These are phyloP conservation scores for Diachasmimorpha longicaudata DNA, from an alignment of 1,140 invertebrate genomes.

Conservation along the genomic window DNA sequence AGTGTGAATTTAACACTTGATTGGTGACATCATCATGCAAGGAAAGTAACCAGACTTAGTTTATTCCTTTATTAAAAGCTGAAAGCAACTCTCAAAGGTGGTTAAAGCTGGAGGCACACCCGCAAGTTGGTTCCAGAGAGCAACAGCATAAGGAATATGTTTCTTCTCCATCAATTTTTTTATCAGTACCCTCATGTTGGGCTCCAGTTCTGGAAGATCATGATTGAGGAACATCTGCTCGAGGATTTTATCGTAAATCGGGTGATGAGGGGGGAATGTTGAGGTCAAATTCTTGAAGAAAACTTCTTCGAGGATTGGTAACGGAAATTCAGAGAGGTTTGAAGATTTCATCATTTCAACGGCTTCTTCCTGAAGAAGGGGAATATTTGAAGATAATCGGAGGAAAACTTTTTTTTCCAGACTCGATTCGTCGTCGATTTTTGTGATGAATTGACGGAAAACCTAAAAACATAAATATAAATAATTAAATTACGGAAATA, in stretches of 20 bases:
- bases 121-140: constrained; percentile 51
- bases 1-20: background rate
- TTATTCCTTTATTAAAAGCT: constrained; percentile 37
- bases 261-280: constrained; percentile 50
- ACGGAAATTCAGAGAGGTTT: constrained; percentile 31
- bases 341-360: constrained; percentile 44
- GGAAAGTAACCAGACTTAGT: background rate
- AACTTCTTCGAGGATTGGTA: constrained; percentile 51
- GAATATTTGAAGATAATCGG: constrained; percentile 43
- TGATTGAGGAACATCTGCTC: constrained; percentile 53
- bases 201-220: constrained; percentile 43
- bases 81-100: constrained; percentile 52
- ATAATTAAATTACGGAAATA: background rate
- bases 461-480: constrained; percentile 33
- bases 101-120: constrained; percentile 50
- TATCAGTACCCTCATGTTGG: constrained; percentile 49
- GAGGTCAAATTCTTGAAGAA: constrained; percentile 55
- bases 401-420: constrained; percentile 48
- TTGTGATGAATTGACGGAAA: constrained; percentile 45
- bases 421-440: constrained; percentile 34
- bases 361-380: constrained; percentile 44
- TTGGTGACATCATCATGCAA: background rate
- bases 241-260: constrained; percentile 52
- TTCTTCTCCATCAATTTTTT: constrained; percentile 48
- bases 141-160: constrained; percentile 51